Base-by-base conservation (phyloP, 2,797 vertebrate genomes). In the Alauda arvensis region DNA sequence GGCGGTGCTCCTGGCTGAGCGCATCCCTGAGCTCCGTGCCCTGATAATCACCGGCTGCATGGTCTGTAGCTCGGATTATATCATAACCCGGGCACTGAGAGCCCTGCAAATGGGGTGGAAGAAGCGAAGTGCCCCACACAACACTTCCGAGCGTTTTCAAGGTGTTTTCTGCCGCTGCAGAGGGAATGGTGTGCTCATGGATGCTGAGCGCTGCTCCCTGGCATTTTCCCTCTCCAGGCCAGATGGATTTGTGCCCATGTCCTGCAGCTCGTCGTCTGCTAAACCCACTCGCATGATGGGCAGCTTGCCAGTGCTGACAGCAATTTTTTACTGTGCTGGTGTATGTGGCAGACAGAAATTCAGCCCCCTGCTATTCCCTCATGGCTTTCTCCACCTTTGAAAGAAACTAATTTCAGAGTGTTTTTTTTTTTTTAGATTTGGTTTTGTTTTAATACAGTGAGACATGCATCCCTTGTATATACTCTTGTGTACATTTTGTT, bases 11-110 rank as follows among this genome's bases (percentile, higher is more conserved):
- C 40, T 6, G 40, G 40, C 37, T 37, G 37, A 37, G 37, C 37
- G 37, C 37, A 26, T 13, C 33, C 33, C 6, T 15, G 60, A 24
- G 21, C 72, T 33, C 51, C 4, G 20, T 2, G n/a, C 26, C 3
- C 18, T 1, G 31, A 15, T 14, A 4, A 18, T 10, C 15, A 0
- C 0, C 1, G 14, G 15, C 29, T 28, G 55, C 10, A 0, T 7
- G 29, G 52, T 6, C 14, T 5, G 26, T 66, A 39, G 74, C 28
- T 31, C 7, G 31, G 26, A 12, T 61, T 34, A 1, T 8, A 16
- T 26, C 1, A 1, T 55, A n/a, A 67, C 37, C 7, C 2, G 13
- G 10, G 37, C 24, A 23, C 10, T 6, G 2, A 14, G 45, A 62
- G 67, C 59, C 1, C 1, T 26, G 42, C 8, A 14, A 10, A 7